Percentiles rank a stretch among this genome's conserved stretches.
These are phyloP conservation scores for Fopius arisanus DNA, from an alignment of 1,140 invertebrate genomes.

Conservation along the genomic window DNA sequence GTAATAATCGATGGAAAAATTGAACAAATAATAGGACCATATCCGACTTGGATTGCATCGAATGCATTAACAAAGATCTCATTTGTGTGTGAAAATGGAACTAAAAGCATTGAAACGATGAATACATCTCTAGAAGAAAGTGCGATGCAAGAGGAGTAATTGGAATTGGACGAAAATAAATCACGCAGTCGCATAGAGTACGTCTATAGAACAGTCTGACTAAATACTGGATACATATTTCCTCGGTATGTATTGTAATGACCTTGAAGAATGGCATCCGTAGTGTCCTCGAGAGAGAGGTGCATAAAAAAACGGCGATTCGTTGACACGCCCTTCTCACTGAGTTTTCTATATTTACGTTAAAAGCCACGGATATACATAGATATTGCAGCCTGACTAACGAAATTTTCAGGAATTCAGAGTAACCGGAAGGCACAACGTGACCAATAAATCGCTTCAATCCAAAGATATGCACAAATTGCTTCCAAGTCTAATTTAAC, in stretches of 20 bases:
- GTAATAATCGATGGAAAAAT: no score
- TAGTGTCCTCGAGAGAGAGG: not conserved
- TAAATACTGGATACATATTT: not conserved
- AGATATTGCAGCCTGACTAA: not conserved
- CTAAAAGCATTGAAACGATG: not conserved
- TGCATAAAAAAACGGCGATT: not conserved
- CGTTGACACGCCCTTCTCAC: not conserved
- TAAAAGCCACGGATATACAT: not conserved
- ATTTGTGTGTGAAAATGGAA: not conserved
- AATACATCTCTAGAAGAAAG: not conserved
- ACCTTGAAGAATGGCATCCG: not conserved
- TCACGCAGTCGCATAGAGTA: not conserved
- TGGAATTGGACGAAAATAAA: constrained; percentile 6
- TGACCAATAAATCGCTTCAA: not conserved
- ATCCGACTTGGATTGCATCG: no score
- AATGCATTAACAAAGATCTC: no score
- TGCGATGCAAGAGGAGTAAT: not conserved
- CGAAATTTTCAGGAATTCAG: not conserved
- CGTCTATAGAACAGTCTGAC: not conserved
- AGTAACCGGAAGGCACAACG: not conserved
- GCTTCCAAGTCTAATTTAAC: no score
- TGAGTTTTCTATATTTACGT: not conserved
- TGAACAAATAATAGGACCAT: no score
- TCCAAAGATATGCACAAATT: not conserved
- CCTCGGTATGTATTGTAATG: not conserved